Evolutionary conservation across 2,797 vertebrate species (phyloP).

Genomic region (Myiothlypis coronata): DNA sequence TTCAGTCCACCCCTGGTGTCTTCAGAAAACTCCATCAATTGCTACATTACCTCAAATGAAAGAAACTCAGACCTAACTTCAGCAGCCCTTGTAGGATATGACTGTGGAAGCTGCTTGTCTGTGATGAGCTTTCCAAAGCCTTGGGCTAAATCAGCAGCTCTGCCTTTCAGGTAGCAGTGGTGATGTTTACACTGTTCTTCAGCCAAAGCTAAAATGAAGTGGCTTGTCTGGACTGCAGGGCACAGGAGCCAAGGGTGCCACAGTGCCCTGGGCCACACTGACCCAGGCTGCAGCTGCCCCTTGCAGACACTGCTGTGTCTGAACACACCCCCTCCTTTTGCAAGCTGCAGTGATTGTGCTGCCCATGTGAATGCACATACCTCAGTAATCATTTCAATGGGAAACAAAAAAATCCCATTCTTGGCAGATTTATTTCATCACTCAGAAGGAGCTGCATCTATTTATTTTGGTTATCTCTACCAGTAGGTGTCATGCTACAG

Average conservation of each 20-base stretch:
- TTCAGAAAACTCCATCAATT: not conserved
- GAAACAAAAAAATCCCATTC: not conserved
- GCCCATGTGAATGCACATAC: fast-evolving
- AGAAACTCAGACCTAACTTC: not conserved
- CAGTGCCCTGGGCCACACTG: not conserved
- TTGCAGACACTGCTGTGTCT: not conserved
- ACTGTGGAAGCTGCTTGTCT: not conserved
- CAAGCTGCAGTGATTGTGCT: not conserved
- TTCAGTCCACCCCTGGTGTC: not conserved
- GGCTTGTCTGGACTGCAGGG: not conserved
- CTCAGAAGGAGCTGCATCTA: not conserved
- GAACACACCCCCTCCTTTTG: not conserved
- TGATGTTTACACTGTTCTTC: not conserved
- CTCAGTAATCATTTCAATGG: not conserved
- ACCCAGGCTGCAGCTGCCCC: no score
- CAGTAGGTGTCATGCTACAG: constrained; percentile 72
- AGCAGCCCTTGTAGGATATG: fast-evolving
- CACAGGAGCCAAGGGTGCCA: not conserved
- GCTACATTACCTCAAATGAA: not conserved
- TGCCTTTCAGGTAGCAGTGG: not conserved
- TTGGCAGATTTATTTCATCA: not conserved
- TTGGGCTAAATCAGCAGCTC: not conserved
- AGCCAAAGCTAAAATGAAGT: not conserved
- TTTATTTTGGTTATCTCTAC: constrained; percentile 37
- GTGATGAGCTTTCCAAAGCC: not conserved